Conservation (phyloP, 2,797 vertebrate species). For the Sardinella longiceps region DNA sequence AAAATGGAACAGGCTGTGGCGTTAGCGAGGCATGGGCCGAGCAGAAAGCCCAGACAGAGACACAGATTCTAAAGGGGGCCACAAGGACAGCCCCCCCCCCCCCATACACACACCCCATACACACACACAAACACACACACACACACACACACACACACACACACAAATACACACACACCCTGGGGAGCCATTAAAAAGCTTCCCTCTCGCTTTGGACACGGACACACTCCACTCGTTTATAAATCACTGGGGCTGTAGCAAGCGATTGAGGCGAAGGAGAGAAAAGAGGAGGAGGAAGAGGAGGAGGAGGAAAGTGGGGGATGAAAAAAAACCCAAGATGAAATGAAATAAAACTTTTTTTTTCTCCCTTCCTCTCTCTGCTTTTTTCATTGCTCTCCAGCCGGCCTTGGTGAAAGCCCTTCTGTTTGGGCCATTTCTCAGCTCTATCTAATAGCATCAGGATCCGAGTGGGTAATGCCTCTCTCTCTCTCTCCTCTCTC, state of each 20-base stretch:
- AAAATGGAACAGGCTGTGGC: background rate
- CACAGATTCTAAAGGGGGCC: background rate
- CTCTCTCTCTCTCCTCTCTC: too few relatives aligned
- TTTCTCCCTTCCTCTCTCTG: background rate
- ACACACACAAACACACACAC: background rate
- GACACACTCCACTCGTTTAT: slow-evolving; percentile 21
- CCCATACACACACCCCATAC: background rate
- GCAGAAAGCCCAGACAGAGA: background rate
- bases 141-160: background rate
- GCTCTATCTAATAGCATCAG: slow-evolving; percentile 58
- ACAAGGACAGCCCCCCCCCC: background rate
- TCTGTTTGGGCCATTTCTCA: slow-evolving; percentile 54
- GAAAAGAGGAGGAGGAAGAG: slow-evolving; percentile 2
- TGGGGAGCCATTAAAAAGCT: slow-evolving; percentile 35
- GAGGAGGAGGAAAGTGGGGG: background rate
- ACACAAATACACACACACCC: background rate
- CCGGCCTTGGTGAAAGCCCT: slow-evolving; percentile 37
- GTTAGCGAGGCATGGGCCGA: background rate
- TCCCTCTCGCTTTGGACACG: background rate
- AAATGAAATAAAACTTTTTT: slow-evolving; percentile 26
- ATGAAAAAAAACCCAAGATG: slow-evolving; percentile 30
- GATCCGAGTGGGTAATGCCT: slow-evolving; percentile 43
- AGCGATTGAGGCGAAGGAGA: background rate
- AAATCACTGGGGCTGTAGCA: background rate
- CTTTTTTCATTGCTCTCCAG: slow-evolving; percentile 12